A percentile compares a stretch with the other conserved stretches of the same genome.
These are phyloP conservation scores for Trididemnum nubilum DNA, from an alignment of 23 tunicate species.

Conservation along the genomic window DNA sequence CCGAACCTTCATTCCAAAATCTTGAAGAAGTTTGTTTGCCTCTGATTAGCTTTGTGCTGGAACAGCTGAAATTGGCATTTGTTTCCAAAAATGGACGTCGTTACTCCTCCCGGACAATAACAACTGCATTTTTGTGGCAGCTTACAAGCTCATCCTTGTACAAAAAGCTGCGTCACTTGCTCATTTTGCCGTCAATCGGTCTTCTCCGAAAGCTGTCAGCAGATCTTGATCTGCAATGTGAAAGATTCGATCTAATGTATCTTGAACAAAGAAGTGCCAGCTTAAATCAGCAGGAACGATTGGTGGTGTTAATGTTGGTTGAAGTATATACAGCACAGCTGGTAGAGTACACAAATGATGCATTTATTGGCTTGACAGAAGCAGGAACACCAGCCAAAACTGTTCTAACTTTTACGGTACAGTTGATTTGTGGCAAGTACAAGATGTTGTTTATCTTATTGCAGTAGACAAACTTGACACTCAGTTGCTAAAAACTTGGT, in stretches of 20 bases:
- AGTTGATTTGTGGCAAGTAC: slow-evolving; percentile 9
- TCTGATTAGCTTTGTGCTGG: neutral
- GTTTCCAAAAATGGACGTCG: slow-evolving; percentile 1
- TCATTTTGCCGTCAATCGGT: neutral
- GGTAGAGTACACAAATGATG: slow-evolving; percentile 25
- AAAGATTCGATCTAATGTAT: neutral
- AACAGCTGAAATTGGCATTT: neutral
- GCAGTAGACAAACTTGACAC: slow-evolving; percentile 32
- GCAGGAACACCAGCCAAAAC: slow-evolving; percentile 22
- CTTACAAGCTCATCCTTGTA: slow-evolving; percentile 13
- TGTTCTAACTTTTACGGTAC: slow-evolving; percentile 31
- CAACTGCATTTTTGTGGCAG: slow-evolving; percentile 33
- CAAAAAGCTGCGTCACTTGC: neutral
- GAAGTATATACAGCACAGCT: slow-evolving; percentile 37
- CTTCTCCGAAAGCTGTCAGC: neutral
- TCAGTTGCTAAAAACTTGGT: slow-evolving; percentile 5
- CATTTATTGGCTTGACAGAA: slow-evolving; percentile 32
- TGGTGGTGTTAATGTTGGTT: slow-evolving; percentile 16
- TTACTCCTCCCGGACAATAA: neutral
- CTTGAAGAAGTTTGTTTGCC: neutral
- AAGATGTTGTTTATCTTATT: slow-evolving; percentile 22
- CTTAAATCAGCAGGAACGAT: slow-evolving; percentile 1
- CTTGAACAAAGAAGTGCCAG: neutral
- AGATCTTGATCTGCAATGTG: neutral
- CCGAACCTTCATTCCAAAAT: neutral